phyloP scores from a whole-genome alignment of 2,888 invertebrate genomes.

The Drosophila dives region DNA sequence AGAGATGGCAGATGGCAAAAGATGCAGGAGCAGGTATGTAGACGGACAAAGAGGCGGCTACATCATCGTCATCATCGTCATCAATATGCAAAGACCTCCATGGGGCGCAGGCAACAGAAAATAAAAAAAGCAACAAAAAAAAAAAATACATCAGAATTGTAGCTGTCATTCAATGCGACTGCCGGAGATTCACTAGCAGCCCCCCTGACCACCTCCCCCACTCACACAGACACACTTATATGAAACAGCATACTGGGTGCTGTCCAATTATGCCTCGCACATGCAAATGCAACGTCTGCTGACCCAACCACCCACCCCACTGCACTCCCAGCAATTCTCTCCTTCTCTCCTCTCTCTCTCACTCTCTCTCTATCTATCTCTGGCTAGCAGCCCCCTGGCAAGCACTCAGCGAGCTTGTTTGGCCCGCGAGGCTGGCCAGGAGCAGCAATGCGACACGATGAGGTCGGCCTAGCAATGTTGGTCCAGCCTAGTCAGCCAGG shows the following conservation, averaged over 20 bases:
- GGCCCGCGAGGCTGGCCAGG: slow-evolving; percentile 70
- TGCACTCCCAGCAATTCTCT: neutral
- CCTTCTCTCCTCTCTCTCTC: neutral
- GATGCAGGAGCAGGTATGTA: slow-evolving; percentile 15
- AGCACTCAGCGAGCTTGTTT: slow-evolving; percentile 75
- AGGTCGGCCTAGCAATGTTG: slow-evolving; percentile 14
- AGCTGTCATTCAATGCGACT: slow-evolving; percentile 64
- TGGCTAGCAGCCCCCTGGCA: slow-evolving; percentile 41
- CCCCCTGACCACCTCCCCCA: neutral
- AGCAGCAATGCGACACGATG: slow-evolving; percentile 73
- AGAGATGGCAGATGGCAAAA: slow-evolving; percentile 14
- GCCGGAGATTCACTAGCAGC: slow-evolving; percentile 36
- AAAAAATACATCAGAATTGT: slow-evolving; percentile 53
- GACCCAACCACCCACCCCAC: neutral
- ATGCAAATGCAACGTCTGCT: slow-evolving; percentile 76
- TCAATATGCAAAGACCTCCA: slow-evolving; percentile 73
- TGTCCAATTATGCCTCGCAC: slow-evolving; percentile 79
- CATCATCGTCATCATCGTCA: slow-evolving; percentile 61
- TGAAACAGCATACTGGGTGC: slow-evolving; percentile 51
- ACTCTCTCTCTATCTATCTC: neutral
- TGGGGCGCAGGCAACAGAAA: slow-evolving; percentile 19
- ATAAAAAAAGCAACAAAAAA: slow-evolving; percentile 13
- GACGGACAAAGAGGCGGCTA: slow-evolving; percentile 18
- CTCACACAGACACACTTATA: slow-evolving; percentile 15
- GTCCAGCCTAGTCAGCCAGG: slow-evolving; percentile 5